A percentile compares a stretch with the other conserved stretches of the same genome.
Conservation (phyloP, 2,888 invertebrate species). For the Phaonia tiefii region DNA sequence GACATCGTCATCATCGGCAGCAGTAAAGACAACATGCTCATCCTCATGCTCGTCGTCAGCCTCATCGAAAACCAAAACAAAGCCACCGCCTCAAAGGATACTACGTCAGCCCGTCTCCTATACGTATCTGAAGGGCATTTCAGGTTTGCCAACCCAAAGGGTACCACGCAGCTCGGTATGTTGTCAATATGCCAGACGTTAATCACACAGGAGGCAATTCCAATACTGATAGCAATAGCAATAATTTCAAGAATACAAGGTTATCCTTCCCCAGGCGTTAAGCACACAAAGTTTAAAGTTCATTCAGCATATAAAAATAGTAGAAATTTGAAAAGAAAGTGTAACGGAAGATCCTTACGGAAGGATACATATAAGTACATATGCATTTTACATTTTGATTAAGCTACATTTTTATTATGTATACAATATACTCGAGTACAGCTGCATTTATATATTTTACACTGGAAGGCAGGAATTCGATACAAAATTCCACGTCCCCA, state of each 20-base stretch:
- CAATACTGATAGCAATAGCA: constrained; percentile 9
- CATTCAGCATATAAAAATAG: constrained; percentile 10
- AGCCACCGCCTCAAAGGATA: constrained; percentile 87
- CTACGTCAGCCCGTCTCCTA: constrained; percentile 89
- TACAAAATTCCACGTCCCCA: too few species aligned
- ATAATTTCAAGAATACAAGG: constrained; percentile 10
- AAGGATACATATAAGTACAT: too few species aligned
- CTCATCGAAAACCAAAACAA: constrained; percentile 70
- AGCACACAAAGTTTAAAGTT: constrained; percentile 56
- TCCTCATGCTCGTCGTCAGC: constrained; percentile 47
- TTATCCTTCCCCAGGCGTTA: neutral
- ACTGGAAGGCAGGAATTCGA: too few species aligned
- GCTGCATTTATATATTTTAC: neutral
- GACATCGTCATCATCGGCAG: constrained; percentile 47
- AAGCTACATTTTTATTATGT: too few species aligned
- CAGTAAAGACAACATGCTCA: constrained; percentile 57
- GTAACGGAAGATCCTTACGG: too few species aligned
- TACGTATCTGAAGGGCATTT: constrained; percentile 90
- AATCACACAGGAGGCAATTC: constrained; percentile 58
- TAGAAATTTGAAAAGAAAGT: too few species aligned
- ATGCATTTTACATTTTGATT: neutral
- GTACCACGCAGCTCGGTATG: constrained; percentile 84
- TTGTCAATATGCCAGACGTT: constrained; percentile 78
- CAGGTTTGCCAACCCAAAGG: constrained; percentile 90
- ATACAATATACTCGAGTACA: neutral